A percentile compares a stretch with the other conserved stretches of the same genome.
phyloP scores from a whole-genome alignment of 2,797 vertebrate species.

The Gymnoscopelus braueri region DNA sequence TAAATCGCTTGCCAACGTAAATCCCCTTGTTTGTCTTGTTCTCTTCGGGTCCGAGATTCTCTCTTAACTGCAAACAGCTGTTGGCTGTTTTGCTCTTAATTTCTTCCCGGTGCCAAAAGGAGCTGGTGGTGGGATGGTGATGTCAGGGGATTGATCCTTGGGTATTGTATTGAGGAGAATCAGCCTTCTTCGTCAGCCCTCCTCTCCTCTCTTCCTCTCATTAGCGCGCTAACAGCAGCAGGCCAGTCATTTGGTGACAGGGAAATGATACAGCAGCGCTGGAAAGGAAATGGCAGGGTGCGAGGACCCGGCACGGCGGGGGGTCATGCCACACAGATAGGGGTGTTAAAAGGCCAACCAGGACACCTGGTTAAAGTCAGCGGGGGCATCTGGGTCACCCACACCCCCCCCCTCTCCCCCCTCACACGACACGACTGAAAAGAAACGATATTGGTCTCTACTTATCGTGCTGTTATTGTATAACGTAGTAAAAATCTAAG shows the following conservation, averaged over 20 bases:
- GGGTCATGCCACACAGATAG: slow-evolving; percentile 92
- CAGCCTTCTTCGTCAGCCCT: slow-evolving; percentile 87
- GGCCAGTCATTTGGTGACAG: slow-evolving; percentile 97
- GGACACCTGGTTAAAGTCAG: slow-evolving; percentile 79
- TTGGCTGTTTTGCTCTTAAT: too few relatives aligned
- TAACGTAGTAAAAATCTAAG: background rate
- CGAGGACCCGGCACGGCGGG: slow-evolving; percentile 82
- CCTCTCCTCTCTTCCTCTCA: slow-evolving; percentile 87
- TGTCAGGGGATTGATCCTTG: slow-evolving; percentile 87
- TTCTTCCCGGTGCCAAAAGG: too few relatives aligned
- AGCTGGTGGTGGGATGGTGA: slow-evolving; percentile 59
- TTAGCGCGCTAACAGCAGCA: slow-evolving; percentile 82
- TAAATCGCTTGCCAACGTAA: slow-evolving; percentile 26
- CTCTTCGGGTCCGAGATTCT: slow-evolving; percentile 62
- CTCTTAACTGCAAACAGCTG: slow-evolving; percentile 78
- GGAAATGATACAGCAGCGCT: slow-evolving; percentile 96
- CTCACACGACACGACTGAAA: background rate
- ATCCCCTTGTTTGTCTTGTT: slow-evolving; percentile 53
- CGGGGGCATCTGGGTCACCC: slow-evolving; percentile 67
- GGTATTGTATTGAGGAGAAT: slow-evolving; percentile 76
- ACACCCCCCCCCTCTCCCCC: slow-evolving; percentile 32
- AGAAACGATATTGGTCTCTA: slow-evolving; percentile 8
- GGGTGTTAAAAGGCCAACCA: slow-evolving; percentile 82
- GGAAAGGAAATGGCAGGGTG: slow-evolving; percentile 98
- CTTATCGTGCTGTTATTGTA: background rate